These are phyloP conservation scores for Drosophila jambulina DNA, from an alignment of 1,140 invertebrate genomes.

Conservation along the genomic window DNA sequence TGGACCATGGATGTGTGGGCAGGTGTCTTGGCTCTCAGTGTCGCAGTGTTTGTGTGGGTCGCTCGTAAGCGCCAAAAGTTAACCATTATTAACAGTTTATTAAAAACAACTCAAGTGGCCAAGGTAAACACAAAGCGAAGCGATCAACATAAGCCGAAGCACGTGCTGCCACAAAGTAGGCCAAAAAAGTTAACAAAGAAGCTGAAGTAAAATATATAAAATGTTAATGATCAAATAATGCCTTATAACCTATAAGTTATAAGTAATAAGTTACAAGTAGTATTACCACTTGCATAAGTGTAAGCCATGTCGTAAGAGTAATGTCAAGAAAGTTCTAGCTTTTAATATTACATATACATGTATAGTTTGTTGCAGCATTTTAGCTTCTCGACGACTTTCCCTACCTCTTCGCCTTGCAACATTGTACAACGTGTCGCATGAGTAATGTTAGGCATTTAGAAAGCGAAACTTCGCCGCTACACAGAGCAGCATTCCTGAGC, in stretches of 20 bases:
- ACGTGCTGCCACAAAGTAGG: constrained; percentile 50
- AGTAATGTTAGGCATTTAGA: constrained; percentile 45
- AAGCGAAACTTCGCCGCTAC: constrained; percentile 37
- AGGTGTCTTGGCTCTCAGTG: constrained; percentile 35
- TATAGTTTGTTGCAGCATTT: not conserved
- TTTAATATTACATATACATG: not conserved
- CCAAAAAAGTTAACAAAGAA: constrained; percentile 9
- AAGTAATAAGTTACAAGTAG: no score
- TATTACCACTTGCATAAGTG: not conserved
- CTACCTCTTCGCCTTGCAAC: constrained; percentile 8
- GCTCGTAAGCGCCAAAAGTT: constrained; percentile 51
- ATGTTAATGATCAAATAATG: constrained; percentile 5
- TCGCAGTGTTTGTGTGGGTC: constrained; percentile 3
- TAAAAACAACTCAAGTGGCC: constrained; percentile 43
- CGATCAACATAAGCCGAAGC: constrained; percentile 50
- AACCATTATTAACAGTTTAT: constrained; percentile 71
- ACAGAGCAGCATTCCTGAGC: constrained; percentile 36
- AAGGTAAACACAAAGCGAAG: constrained; percentile 43
- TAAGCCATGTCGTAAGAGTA: constrained; percentile 6
- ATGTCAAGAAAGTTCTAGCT: constrained; percentile 3
- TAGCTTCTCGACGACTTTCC: not conserved
- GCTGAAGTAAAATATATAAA: not conserved
- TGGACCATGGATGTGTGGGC: constrained; percentile 29
- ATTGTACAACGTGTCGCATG: constrained; percentile 33
- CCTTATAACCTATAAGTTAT: no score